A percentile compares a stretch with the other conserved stretches of the same genome.
phyloP scores from a whole-genome alignment of 2,888 invertebrate genomes.

The Furcula furcula region DNA sequence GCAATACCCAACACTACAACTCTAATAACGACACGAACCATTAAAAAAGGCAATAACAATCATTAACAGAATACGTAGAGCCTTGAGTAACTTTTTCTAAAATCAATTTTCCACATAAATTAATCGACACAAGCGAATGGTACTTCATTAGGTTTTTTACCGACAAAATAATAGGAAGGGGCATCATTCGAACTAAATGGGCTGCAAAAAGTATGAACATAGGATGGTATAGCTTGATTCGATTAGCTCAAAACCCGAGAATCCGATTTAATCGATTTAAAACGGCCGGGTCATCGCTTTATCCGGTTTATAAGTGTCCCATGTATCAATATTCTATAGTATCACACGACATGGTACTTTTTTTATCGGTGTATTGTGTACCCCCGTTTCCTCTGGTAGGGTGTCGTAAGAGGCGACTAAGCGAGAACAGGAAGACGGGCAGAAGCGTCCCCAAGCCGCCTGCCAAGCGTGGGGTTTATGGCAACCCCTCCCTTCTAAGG shows the following conservation, averaged over 20 bases:
- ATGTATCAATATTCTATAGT: no score
- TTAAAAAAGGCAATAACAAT: conserved; percentile 10
- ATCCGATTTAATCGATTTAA: not conserved
- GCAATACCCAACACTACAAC: no score
- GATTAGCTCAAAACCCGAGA: not conserved
- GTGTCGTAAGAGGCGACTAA: no score
- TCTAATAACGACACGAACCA: conserved; percentile 11
- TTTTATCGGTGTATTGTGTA: no score
- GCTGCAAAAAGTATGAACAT: conserved; percentile 13
- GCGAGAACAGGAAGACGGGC: no score
- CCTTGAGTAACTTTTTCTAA: conserved; percentile 36
- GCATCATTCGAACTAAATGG: conserved; percentile 19
- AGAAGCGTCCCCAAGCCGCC: no score
- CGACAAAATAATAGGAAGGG: conserved; percentile 38
- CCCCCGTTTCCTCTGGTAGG: no score
- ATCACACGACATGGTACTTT: no score
- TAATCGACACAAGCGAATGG: conserved; percentile 11
- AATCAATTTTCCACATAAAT: conserved; percentile 29
- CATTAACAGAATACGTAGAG: conserved; percentile 20
- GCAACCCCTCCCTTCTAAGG: no score
- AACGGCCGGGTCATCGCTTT: not conserved
- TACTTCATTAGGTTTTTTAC: conserved; percentile 32
- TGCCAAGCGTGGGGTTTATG: no score
- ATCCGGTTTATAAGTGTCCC: not conserved
- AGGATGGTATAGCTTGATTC: not conserved